Base-by-base conservation (phyloP, 2,113 vertebrate genomes). In the Lasiurus cinereus region DNA sequence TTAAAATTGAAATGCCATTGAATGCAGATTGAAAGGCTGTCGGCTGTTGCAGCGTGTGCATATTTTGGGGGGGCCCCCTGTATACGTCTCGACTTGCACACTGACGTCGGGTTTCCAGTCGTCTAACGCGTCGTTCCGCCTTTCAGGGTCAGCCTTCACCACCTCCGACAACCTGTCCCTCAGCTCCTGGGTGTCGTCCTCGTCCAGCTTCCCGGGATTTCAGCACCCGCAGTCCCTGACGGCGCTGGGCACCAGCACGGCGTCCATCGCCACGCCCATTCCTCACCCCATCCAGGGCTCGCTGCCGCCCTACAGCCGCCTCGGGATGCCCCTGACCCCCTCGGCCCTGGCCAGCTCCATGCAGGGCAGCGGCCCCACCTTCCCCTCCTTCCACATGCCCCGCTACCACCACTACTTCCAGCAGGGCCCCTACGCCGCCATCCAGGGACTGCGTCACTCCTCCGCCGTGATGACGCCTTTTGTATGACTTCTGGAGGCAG, bases 371-470 rank as follows among this genome's bases (percentile, higher is more conserved):
- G 99, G 99, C 21, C 99, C 99, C 0, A 99, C 99, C 1, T 99
- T 99, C 97, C 99, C 99, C 0, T 99, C 99, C 59, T 99, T 99
- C 98, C 99, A 99, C 98, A 99, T 99, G 99, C 99, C 99, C 0
- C 98, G 99, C 91, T 99, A 99, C 97, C 99, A 99, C 96, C 99
- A 99, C 97, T 99, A 99, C 97, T 99, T 99, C 90, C 99, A 99
- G 98, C 99, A 99, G 98, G 99, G 99, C 88, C 99, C 99, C 82
- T 99, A 99, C 5, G 99, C 99, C 18, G 99, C 99, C 95, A 99
- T 99, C 97, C 99, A 99, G 97, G 99, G 99, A 99, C 99, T 99
- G 90, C 99, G 99, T 83, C 99, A 99, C 97, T 99, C 99, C 92
- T 99, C 99, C 0, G 98, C 99, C 15, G 99, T 99, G 97, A 99